phyloP scores from a whole-genome alignment of 2,113 vertebrate species.

The Boleophthalmus pectinirostris region DNA sequence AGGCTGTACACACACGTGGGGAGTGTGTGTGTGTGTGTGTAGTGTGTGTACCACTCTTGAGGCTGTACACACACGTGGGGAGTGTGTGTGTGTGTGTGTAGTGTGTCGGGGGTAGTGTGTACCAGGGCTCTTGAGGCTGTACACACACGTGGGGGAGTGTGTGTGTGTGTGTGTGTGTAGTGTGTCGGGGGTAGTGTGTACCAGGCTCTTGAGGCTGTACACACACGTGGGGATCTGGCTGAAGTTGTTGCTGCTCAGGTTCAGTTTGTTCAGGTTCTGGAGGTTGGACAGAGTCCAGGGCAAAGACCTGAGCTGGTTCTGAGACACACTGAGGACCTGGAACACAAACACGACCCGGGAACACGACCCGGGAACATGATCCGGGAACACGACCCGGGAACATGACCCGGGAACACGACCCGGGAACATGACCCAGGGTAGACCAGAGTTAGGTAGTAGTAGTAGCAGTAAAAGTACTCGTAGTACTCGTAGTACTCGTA shows the following conservation, averaged over 20 bases:
- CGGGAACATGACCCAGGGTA: too few relatives aligned
- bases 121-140: too few relatives aligned
- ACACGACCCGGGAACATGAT: too few relatives aligned
- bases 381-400: too few relatives aligned
- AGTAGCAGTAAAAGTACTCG: not conserved
- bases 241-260: not conserved
- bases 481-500: not conserved
- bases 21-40: too few relatives aligned
- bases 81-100: too few relatives aligned
- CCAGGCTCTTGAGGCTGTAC: not conserved
- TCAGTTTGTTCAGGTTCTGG: not conserved
- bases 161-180: too few relatives aligned
- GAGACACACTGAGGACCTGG: not conserved
- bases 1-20: too few relatives aligned
- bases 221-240: not conserved
- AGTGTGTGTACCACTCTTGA: not conserved
- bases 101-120: not conserved
- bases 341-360: not conserved
- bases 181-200: not conserved
- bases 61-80: not conserved
- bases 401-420: too few relatives aligned
- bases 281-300: not conserved
- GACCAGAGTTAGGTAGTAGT: not conserved
- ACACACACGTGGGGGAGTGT: not conserved
- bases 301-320: not conserved